Base-by-base conservation (phyloP, 2,797 vertebrate genomes). In the Tadarida brasiliensis region DNA sequence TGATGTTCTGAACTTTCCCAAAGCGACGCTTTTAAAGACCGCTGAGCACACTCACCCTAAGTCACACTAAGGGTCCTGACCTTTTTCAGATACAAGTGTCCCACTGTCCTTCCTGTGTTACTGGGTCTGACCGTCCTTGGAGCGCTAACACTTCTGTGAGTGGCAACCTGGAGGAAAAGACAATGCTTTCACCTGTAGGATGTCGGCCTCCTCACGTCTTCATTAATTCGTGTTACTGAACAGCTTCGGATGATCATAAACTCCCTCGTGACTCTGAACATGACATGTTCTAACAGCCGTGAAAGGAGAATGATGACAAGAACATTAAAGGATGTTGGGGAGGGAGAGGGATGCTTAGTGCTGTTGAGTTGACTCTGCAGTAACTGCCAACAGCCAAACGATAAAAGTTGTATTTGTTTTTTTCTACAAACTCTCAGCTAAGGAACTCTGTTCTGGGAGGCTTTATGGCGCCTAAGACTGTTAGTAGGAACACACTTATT, bases 231-330 rank as follows among this genome's bases (percentile, higher is more conserved):
- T 65, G 44, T 81, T 61, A 68, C 44, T 20, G 22, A 87, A 49
- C 61, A 71, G 35, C 33, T 70, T 77, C n/a, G 57, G n/a, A n/a
- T 14, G 90, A 54, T 92, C 51, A 82, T 51, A 67, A 77, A 24
- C 26, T 82, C 30, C n/a, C 49, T 80, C 61, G 39, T 0, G 47
- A 65, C 30, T 94, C 56, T 71, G 80, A 47, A 57, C 16, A 11
- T 85, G 80, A 87, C 80, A 81, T 96, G 95, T 71, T 67, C 87
- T 17, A 59, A 84, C 16, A 33, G 54, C 76, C 14, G 4, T 20
- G 33, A 87, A 78, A 74, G 28, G 35, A 82, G 87, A 85, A 17
- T 6, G 8, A 24, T 7, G 20, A 78, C 68, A 74, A 78, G 78
- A 59, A 35, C 24, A n/a, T 35, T 14, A 30, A 39, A 14, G 16